These are phyloP conservation scores for Trachymyrmex septentrionalis DNA, from an alignment of 1,140 invertebrate species.

Conservation along the genomic window DNA sequence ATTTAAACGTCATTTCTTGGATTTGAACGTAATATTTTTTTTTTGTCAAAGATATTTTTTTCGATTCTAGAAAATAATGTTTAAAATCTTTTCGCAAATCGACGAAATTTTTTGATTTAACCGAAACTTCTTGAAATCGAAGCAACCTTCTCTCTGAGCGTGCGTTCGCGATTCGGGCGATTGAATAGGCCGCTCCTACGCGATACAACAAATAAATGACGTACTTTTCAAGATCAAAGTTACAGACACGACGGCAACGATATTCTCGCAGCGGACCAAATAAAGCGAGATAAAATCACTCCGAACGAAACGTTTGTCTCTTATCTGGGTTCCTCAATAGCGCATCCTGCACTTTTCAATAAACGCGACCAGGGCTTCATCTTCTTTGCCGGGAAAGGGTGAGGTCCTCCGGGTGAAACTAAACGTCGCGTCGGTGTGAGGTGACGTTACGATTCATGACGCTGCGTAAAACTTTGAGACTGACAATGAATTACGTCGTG, in stretches of 20 bases:
- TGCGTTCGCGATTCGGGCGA: no score
- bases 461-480: conserved; percentile 37
- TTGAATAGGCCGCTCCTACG: no score
- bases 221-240: conserved; percentile 8
- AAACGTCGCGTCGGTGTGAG: conserved; percentile 6
- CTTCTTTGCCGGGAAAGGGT: not conserved
- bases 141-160: no score
- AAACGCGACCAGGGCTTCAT: not conserved
- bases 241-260: not conserved
- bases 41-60: no score
- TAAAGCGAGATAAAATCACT: not conserved
- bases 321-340: not conserved
- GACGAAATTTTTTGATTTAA: no score
- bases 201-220: not conserved
- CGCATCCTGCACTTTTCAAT: not conserved
- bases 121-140: no score
- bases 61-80: no score
- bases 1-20: no score
- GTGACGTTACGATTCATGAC: conserved; percentile 18
- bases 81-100: no score
- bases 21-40: no score
- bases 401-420: not conserved
- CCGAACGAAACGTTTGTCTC: not conserved
- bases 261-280: not conserved
- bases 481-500: conserved; percentile 51